These are phyloP conservation scores for Andrena praecox DNA, from an alignment of 2,888 invertebrate species.

Conservation along the genomic window DNA sequence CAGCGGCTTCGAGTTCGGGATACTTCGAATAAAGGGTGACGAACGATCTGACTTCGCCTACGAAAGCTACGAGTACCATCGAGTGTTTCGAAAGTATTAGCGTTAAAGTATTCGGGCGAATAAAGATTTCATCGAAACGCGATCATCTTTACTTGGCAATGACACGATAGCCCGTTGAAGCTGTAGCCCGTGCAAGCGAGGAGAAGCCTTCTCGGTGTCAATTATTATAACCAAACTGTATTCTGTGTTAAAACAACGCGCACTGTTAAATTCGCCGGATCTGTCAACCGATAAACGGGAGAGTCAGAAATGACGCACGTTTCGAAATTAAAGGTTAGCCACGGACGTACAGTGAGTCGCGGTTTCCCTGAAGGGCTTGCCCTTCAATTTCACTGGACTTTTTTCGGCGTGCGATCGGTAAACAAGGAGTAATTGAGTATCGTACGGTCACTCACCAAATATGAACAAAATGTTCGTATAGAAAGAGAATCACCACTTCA, in stretches of 20 bases:
- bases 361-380: conserved; percentile 62
- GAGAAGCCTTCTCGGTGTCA: conserved; percentile 10
- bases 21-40: not conserved
- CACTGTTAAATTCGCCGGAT: conserved; percentile 1
- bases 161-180: not conserved
- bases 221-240: conserved; percentile 18
- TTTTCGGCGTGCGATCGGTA: conserved; percentile 43
- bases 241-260: not conserved
- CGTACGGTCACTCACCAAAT: conserved; percentile 64
- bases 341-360: conserved; percentile 6
- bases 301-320: conserved; percentile 27
- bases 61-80: not conserved
- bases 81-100: not conserved
- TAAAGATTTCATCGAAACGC: not conserved
- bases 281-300: conserved; percentile 6
- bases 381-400: conserved; percentile 52
- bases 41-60: not conserved
- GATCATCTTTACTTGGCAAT: conserved; percentile 1
- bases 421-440: conserved; percentile 46
- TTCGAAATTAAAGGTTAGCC: conserved; percentile 52
- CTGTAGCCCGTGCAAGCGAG: not conserved
- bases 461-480: conserved; percentile 40
- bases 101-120: not conserved
- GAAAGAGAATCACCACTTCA: conserved; percentile 38
- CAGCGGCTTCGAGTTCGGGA: not conserved